phyloP scores from a whole-genome alignment of 2,113 vertebrate genomes.

The Microcebus murinus region DNA sequence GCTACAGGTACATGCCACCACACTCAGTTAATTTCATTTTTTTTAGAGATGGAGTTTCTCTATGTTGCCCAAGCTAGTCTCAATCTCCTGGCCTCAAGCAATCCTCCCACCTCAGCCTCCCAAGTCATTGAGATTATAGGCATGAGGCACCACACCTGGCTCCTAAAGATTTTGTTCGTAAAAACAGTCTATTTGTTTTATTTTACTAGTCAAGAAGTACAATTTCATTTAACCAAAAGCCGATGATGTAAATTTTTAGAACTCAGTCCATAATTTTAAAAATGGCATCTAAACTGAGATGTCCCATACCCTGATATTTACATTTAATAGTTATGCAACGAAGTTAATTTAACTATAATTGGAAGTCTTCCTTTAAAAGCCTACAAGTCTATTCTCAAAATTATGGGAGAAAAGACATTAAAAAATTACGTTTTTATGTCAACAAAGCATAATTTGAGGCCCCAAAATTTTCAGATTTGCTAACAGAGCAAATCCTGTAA shows the following conservation, averaged over 20 bases:
- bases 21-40: no score
- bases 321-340: neutral
- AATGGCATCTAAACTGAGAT: neutral
- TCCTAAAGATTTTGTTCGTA: neutral
- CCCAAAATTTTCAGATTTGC: neutral
- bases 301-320: neutral
- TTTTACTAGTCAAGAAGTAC: neutral
- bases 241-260: neutral
- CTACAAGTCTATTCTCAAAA: neutral
- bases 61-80: no score
- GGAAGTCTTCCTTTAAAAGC: neutral
- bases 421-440: conserved; percentile 26
- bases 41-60: no score
- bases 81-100: no score
- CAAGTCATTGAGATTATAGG: no score
- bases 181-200: neutral
- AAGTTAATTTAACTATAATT: conserved; percentile 6
- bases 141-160: no score
- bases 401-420: neutral
- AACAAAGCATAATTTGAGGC: neutral
- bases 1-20: no score
- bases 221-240: conserved; percentile 22
- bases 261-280: conserved; percentile 12
- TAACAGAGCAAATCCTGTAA: neutral
- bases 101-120: no score